Percentiles rank a stretch among this genome's conserved stretches.
These are phyloP conservation scores for Agapetus fuscipes DNA, from an alignment of 2,888 invertebrate genomes.

Conservation along the genomic window DNA sequence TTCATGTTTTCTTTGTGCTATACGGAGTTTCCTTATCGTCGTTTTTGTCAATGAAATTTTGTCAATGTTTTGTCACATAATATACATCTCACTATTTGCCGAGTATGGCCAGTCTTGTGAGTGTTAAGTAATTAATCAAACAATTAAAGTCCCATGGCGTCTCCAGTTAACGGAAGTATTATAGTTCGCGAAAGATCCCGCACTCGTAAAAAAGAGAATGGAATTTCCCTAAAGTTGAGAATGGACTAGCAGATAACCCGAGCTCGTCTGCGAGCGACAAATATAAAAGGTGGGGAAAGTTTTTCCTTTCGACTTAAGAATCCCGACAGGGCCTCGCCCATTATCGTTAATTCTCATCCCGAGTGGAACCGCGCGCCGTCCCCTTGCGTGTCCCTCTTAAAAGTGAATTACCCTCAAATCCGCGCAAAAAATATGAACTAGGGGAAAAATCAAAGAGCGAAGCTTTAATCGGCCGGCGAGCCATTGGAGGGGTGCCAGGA, in stretches of 20 bases:
- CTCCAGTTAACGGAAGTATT: too few relatives aligned
- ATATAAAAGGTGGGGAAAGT: slow-evolving; percentile 17
- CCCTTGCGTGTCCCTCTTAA: slow-evolving; percentile 20
- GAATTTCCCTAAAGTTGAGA: slow-evolving; percentile 8
- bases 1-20: too few relatives aligned
- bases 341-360: slow-evolving; percentile 21
- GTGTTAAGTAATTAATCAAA: too few relatives aligned
- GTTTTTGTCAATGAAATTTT: too few relatives aligned
- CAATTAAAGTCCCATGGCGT: too few relatives aligned
- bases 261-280: slow-evolving; percentile 10
- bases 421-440: slow-evolving; percentile 13
- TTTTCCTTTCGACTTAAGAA: slow-evolving; percentile 16
- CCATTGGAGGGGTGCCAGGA: slow-evolving; percentile 14
- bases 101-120: too few relatives aligned
- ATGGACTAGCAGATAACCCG: slow-evolving; percentile 10
- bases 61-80: too few relatives aligned
- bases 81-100: too few relatives aligned
- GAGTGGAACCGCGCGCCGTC: slow-evolving; percentile 16
- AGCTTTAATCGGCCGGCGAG: slow-evolving; percentile 14
- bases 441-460: slow-evolving; percentile 17
- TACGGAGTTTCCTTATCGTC: too few relatives aligned
- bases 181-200: too few relatives aligned
- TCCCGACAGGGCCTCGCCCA: slow-evolving; percentile 17
- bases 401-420: slow-evolving; percentile 18
- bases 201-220: too few relatives aligned